These are phyloP conservation scores for Romanogobio albipinnatus DNA, from an alignment of 2,113 vertebrate species.

Conservation along the genomic window DNA sequence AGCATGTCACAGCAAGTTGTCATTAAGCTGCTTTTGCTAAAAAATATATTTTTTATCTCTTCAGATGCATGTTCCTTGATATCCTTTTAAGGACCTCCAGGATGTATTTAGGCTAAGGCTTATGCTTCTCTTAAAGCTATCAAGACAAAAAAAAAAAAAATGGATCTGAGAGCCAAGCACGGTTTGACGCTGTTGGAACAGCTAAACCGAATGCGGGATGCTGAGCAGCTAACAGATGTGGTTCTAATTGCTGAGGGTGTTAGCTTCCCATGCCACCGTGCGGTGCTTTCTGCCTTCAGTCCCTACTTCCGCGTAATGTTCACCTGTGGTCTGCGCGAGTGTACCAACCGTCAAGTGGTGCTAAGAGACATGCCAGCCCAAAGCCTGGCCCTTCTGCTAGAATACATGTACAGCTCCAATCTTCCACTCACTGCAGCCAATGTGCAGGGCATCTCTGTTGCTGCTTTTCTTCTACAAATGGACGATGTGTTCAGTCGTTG, in stretches of 20 bases:
- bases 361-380: conserved; percentile 84
- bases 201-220: conserved; percentile 86
- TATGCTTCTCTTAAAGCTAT: background rate
- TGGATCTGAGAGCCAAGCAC: conserved; percentile 83
- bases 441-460: conserved; percentile 87
- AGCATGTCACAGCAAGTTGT: background rate
- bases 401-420: conserved; percentile 88
- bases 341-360: conserved; percentile 81
- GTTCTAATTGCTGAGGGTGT: conserved; percentile 88
- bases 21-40: conserved; percentile 15
- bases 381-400: conserved; percentile 83
- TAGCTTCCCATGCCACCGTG: conserved; percentile 89
- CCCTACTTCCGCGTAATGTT: conserved; percentile 97
- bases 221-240: conserved; percentile 85
- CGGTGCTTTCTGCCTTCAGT: conserved; percentile 92
- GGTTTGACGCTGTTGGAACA: conserved; percentile 82
- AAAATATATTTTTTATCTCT: conserved; percentile 2
- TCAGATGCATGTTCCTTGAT: conserved; percentile 30
- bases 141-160: conserved; percentile 55
- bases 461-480: conserved; percentile 93
- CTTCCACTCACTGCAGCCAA: conserved; percentile 82
- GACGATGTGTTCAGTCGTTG: conserved; percentile 87
- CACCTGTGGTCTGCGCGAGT: conserved; percentile 91
- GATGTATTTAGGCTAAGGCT: conserved; percentile 28
- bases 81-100: background rate